Evolutionary conservation across 2,113 vertebrate species (phyloP), one percentile per base, ranked within the genome.

Genomic region (Nannospalax galili): DNA sequence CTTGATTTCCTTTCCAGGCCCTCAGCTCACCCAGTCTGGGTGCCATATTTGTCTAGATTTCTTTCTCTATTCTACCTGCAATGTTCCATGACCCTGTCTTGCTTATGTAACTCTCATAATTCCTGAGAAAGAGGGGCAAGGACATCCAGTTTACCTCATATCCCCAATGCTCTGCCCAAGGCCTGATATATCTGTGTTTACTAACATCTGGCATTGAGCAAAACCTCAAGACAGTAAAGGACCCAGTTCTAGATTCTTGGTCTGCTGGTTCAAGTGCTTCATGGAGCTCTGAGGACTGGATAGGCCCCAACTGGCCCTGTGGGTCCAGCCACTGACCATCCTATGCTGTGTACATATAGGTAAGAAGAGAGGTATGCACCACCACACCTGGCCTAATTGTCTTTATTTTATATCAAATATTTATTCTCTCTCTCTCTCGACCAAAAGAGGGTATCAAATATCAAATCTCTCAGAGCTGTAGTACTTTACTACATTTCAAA

Each of bases 141-240:
- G 56, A 73, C 37, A n/a, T 60, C 56, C 20, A 8, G 14, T 48
- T 56, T 48, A 92, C 35, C 32, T 77, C 56, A 26, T 60, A 30
- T 62, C 64, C 48, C 45, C 42, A 67, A 1, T 40, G 37, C 3
- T 42, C 69, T 78, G 35, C 58, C 9, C 6, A 84, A 67, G 20
- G 45, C 24, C 64, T 88, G 56, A 28, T 70, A 82, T 28, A 4
- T 60, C 10, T 62, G 11, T 91, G 42, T 15, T 75, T 48, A 52
- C n/a, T 65, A 35, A 80, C 32, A 72, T 79, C 60, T 14, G 2
- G 35, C 6, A 67, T 24, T 69, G 32, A 35, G 82, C 24, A 19
- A 79, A 93, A 84, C 64, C 26, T 60, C 65, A 37, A 84, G 45
- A 62, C 60, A 93, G 52, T 8, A 91, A 92, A 75, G 26, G 73